Evolutionary conservation across 2,888 invertebrate species (phyloP).

Genomic region (Andrena bucephala): DNA sequence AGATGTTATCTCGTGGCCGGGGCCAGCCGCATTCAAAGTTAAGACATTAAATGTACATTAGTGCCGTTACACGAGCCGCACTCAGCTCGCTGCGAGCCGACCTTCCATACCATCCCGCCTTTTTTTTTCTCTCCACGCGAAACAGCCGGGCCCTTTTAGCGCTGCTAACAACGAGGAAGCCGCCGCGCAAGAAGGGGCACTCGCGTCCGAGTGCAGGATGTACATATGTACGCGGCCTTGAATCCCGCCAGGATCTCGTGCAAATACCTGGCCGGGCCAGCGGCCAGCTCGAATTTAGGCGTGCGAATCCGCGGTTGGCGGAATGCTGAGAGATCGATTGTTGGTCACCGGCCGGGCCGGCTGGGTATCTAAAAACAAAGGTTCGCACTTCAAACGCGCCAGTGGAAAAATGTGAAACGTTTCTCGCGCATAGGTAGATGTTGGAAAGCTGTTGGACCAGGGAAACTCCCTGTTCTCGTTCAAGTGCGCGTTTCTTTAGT

Average conservation of each 20-base stretch:
- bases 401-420: neutral
- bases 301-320: neutral
- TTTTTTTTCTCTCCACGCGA: neutral
- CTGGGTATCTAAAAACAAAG: slow-evolving; percentile 7
- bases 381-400: neutral
- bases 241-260: neutral
- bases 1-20: slow-evolving; percentile 74
- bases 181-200: neutral
- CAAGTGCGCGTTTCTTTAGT: neutral
- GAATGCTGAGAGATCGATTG: slow-evolving; percentile 2
- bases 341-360: neutral
- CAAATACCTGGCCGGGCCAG: neutral
- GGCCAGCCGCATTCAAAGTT: slow-evolving; percentile 81
- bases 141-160: neutral
- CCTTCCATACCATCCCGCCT: neutral
- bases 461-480: neutral
- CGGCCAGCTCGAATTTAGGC: neutral
- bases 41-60: slow-evolving; percentile 84
- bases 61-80: slow-evolving; percentile 61
- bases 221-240: slow-evolving; percentile 3
- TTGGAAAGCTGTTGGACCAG: neutral
- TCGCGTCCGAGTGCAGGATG: neutral
- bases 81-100: slow-evolving; percentile 18
- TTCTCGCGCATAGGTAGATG: neutral
- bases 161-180: slow-evolving; percentile 31